Conservation (phyloP, 1,140 invertebrate species). For the Hestina assimilis region DNA sequence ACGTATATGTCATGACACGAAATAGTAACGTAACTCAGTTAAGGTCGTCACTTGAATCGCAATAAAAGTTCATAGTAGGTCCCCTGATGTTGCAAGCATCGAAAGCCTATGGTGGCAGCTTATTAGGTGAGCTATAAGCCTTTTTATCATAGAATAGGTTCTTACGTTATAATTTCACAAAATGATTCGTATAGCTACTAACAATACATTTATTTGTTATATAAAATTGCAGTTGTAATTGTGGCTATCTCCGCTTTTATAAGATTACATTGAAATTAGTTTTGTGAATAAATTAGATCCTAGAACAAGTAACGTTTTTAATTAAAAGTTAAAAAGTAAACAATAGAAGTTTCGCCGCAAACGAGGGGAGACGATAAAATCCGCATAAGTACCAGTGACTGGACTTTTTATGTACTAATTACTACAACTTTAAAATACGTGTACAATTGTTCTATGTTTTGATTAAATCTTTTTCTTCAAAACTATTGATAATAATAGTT, state of each 20-base stretch:
- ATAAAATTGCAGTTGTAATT: no score
- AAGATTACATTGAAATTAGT: slow-evolving; percentile 7
- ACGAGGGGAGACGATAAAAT: slow-evolving; percentile 6
- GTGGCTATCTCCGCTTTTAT: not conserved
- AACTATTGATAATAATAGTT: not conserved
- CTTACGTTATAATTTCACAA: no score
- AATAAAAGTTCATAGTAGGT: no score
- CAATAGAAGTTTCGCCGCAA: slow-evolving; percentile 10
- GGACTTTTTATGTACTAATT: slow-evolving; percentile 5
- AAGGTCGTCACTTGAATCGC: no score
- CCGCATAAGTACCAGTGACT: slow-evolving; percentile 13
- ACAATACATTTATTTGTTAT: no score
- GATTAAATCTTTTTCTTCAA: not conserved
- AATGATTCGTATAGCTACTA: no score
- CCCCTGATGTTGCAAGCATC: no score
- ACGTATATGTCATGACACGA: no score
- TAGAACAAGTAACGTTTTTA: slow-evolving; percentile 16
- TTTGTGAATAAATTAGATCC: slow-evolving; percentile 8
- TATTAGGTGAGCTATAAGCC: no score
- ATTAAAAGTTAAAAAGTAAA: slow-evolving; percentile 26
- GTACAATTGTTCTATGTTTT: not conserved
- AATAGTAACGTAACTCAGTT: no score
- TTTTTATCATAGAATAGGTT: no score
- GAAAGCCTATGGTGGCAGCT: no score
- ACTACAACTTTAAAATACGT: not conserved